A percentile compares a stretch with the other conserved stretches of the same genome.
These are phyloP conservation scores for Polypedilum vanderplanki DNA, from an alignment of 1,140 invertebrate genomes.

Conservation along the genomic window DNA sequence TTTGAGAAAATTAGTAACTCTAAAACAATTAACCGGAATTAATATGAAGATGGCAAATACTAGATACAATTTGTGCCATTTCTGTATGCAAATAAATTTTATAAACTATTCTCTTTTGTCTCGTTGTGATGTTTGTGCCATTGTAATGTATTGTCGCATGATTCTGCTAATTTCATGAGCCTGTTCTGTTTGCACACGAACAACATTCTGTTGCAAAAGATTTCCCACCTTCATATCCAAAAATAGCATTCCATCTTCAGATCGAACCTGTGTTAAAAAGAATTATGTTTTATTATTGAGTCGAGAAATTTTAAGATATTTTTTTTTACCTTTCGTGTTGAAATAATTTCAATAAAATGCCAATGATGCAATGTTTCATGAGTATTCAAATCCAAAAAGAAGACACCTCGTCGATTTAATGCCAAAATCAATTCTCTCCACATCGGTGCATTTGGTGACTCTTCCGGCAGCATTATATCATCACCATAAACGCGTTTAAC, in stretches of 20 bases:
- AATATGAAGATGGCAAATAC: too few relatives aligned
- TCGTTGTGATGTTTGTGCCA: constrained; percentile 61
- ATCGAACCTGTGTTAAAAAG: constrained; percentile 51
- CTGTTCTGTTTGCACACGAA: constrained; percentile 92
- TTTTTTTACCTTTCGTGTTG: constrained; percentile 76
- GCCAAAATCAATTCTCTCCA: constrained; percentile 84
- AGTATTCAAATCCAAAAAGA: constrained; percentile 85
- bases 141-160: constrained; percentile 91
- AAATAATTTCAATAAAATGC: constrained; percentile 91
- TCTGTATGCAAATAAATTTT: too few relatives aligned
- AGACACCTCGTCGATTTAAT: constrained; percentile 85
- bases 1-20: too few relatives aligned
- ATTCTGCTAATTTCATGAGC: constrained; percentile 91
- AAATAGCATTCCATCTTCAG: constrained; percentile 87
- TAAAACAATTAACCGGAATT: too few relatives aligned
- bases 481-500: constrained; percentile 69
- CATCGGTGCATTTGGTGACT: constrained; percentile 49
- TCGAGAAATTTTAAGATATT: not conserved
- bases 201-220: constrained; percentile 90
- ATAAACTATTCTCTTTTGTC: constrained; percentile 36
- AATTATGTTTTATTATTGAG: not conserved
- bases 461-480: constrained; percentile 43
- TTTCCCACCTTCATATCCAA: constrained; percentile 97
- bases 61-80: too few relatives aligned
- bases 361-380: constrained; percentile 88